Conservation (phyloP, 1,140 invertebrate genomes). For the Laodelphax striatellus region DNA sequence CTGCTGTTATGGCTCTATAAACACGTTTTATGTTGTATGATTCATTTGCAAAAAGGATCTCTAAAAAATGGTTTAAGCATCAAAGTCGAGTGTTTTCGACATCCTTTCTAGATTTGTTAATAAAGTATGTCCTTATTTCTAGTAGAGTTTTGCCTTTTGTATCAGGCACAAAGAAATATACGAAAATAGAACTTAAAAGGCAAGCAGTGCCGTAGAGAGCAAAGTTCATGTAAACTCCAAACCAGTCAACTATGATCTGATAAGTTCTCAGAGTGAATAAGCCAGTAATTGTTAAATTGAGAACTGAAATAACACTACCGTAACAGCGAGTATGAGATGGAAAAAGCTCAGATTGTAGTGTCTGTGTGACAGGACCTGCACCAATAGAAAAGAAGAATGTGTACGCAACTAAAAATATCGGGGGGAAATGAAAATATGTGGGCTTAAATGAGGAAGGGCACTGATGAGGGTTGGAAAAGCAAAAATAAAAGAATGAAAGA, state of each 20-base stretch:
- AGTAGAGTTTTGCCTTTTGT: conserved; percentile 67
- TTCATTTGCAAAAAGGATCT: too few species aligned
- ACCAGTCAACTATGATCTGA: conserved; percentile 37
- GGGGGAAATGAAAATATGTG: not conserved
- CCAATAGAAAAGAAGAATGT: conserved; percentile 18
- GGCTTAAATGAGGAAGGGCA: too few species aligned
- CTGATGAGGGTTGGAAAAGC: too few species aligned
- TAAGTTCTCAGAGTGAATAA: conserved; percentile 68
- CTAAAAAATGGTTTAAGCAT: too few species aligned
- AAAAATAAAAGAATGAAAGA: too few species aligned
- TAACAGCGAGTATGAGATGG: conserved; percentile 15
- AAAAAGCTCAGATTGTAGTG: conserved; percentile 18
- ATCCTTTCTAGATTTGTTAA: too few species aligned
- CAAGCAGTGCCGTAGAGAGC: conserved; percentile 66
- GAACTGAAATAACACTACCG: conserved; percentile 13
- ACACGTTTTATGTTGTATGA: too few species aligned
- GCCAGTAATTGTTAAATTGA: conserved; percentile 14
- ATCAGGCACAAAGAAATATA: conserved; percentile 56
- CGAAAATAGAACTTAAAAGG: conserved; percentile 43
- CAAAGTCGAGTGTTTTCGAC: too few species aligned
- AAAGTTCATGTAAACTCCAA: conserved; percentile 55
- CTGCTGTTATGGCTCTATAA: too few species aligned
- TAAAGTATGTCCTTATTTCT: conserved; percentile 42
- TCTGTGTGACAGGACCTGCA: conserved; percentile 16
- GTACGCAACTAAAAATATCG: conserved; percentile 13